Base-by-base conservation (phyloP, 2,797 vertebrate genomes). In the Platyrinchus mystaceus region DNA sequence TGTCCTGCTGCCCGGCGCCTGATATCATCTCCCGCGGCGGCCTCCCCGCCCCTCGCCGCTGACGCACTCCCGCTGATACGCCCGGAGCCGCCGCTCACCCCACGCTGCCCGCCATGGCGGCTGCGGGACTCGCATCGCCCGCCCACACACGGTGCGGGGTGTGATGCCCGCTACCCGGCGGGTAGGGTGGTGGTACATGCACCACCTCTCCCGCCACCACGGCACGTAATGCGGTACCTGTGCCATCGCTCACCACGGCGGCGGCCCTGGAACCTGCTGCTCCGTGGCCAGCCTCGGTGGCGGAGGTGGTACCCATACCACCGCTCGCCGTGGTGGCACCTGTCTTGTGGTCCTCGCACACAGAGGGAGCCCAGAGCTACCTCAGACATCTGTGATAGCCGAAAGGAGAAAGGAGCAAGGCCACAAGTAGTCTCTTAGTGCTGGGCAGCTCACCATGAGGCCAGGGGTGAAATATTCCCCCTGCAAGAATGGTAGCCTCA, bases 1-100 rank as follows among this genome's bases (percentile, higher is more conserved):
- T 3, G 5, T 43, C 19, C 76, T 6, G 18, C 63, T 14, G 73
- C 82, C 73, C 73, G 52, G 58, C 27, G 43, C 77, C 58, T 89
- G 58, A 86, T 92, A 92, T 73, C 67, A 17, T 37, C 71, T 41
- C 39, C 56, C 63, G 18, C 52, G 34, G 78, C 79, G 69, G 76
- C 67, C 71, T 79, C 84, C 84, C 92, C 94, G 90, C 94, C 94
- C 87, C 69, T 89, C 90, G 64, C 64, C 64, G 59, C 82, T 91
- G 94, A 93, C 94, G 92, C 87, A 73, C 63, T 71, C 80, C 84
- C 28, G 63, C 77, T 67, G 79, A 85, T 87, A 10, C 67, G 76
- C 82, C 30, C 1, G 1, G 41, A 44, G 71, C 36, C 53, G 68
- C 55, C 11, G 58, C 22, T 41, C n/a, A 10, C 43, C 36, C 34